A percentile compares a stretch with the other conserved stretches of the same genome.
These are phyloP conservation scores for Microhierax caerulescens DNA, from an alignment of 2,797 vertebrate genomes.

Conservation along the genomic window DNA sequence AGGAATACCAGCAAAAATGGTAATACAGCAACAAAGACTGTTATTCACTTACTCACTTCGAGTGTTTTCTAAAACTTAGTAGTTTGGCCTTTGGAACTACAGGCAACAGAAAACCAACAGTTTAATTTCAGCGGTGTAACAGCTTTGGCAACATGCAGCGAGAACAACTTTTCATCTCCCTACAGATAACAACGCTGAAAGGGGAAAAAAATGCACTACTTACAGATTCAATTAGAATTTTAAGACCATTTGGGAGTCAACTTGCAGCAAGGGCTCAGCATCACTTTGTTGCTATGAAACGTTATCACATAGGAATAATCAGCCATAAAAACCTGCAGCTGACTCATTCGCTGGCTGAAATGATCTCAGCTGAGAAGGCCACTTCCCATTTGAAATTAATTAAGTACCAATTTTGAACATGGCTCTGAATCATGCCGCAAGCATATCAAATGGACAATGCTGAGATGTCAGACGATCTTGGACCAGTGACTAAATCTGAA, in stretches of 20 bases:
- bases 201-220: background rate
- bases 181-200: background rate
- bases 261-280: background rate
- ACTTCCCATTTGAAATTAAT: background rate
- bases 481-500: background rate
- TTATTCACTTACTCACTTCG: background rate
- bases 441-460: background rate
- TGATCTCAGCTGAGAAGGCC: background rate
- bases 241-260: background rate
- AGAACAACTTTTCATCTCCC: background rate
- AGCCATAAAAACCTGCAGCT: background rate
- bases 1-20: background rate
- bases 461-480: background rate
- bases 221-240: background rate
- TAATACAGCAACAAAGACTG: background rate
- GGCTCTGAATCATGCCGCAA: background rate
- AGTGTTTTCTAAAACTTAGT: background rate
- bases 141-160: background rate
- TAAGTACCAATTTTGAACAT: background rate
- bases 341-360: background rate
- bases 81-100: background rate
- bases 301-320: constrained; percentile 2
- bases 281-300: constrained; percentile 21
- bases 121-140: background rate
- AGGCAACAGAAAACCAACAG: background rate